Base-by-base conservation (phyloP, 35 echinoderm and acorn worm genomes). In the Chiridota heheva region DNA sequence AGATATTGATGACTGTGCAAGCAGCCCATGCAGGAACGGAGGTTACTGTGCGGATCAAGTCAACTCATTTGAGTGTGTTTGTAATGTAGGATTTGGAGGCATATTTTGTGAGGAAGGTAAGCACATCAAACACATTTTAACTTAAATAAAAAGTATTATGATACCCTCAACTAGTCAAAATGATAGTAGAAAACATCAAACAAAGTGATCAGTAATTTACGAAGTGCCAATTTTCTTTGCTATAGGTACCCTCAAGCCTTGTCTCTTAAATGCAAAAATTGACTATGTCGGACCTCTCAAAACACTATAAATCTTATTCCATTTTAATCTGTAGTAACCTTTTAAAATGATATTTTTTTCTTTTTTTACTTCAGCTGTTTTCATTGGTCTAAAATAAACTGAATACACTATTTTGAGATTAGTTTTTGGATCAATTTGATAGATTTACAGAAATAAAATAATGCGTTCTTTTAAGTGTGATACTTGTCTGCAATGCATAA, bases 1-100 rank as follows among this genome's bases (percentile, higher is more conserved):
- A 74, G 65, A 84, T 27, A 72, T 58, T 1, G 81, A 84, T 41
- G 81, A 84, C 36, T 84, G 81, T 57, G 81, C 29, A 16, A 55
- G 63, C 81, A 70, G 59, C 35, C 81, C 81, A 17, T 84, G 81
- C 44, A 33, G 36, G 34, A 84, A 84, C 46, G 81, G 81, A 3
- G 81, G 63, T 10, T 55, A 44, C 2, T 84, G 81, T 69, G 24
- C 18, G n/a, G 65, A 70, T 17, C 28, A 36, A 3, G 44, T 33
- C 30, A 84, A 84, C 22, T 44, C 42, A 63, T 84, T 71, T 55
- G 42, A 33, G 2, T 84, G 81, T 56, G 41, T 39, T 18, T 84
- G 81, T 29, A 16, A 10, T 4, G 33, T 69, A 1, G 63, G 63
- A 24, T 84, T 70, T 41, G 65, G 43, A 22, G 66, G 66, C 2